phyloP scores from a whole-genome alignment of 2,888 invertebrate species.

The Drosophila nigricruria region DNA sequence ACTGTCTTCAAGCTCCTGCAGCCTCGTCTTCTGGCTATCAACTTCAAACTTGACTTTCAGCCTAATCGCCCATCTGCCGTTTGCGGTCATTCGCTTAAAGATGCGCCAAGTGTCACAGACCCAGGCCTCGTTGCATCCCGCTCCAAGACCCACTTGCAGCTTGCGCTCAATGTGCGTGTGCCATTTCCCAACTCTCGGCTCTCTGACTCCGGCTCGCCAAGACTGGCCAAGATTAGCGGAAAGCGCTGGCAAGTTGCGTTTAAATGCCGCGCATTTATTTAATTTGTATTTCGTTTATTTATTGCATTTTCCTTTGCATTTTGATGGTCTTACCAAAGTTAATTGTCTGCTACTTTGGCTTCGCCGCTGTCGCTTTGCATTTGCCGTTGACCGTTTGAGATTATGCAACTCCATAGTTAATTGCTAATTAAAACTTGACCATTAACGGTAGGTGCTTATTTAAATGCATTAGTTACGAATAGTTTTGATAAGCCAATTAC shows the following conservation, averaged over 20 bases:
- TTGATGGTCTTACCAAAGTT: slow-evolving; percentile 36
- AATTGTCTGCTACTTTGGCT: slow-evolving; percentile 54
- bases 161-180: slow-evolving; percentile 43
- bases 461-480: slow-evolving; percentile 26
- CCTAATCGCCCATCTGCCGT: slow-evolving; percentile 69
- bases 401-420: slow-evolving; percentile 65
- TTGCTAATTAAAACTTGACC: slow-evolving; percentile 72
- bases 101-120: slow-evolving; percentile 71
- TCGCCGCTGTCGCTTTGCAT: slow-evolving; percentile 22
- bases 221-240: slow-evolving; percentile 64
- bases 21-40: slow-evolving; percentile 49
- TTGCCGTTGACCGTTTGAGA: slow-evolving; percentile 43
- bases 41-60: slow-evolving; percentile 59
- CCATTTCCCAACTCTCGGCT: slow-evolving; percentile 4
- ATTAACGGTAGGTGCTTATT: slow-evolving; percentile 49
- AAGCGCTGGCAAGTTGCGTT: slow-evolving; percentile 58
- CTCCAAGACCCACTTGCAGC: slow-evolving; percentile 13
- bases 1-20: slow-evolving; percentile 32
- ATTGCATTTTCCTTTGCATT: slow-evolving; percentile 50
- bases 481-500: slow-evolving; percentile 47
- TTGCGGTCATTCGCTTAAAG: slow-evolving; percentile 65
- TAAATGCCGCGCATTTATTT: slow-evolving; percentile 80
- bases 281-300: slow-evolving; percentile 66
- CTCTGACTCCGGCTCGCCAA: background rate
- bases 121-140: slow-evolving; percentile 10